Conservation (phyloP, 2,888 invertebrate genomes). For the Ophioninae sp. region DNA sequence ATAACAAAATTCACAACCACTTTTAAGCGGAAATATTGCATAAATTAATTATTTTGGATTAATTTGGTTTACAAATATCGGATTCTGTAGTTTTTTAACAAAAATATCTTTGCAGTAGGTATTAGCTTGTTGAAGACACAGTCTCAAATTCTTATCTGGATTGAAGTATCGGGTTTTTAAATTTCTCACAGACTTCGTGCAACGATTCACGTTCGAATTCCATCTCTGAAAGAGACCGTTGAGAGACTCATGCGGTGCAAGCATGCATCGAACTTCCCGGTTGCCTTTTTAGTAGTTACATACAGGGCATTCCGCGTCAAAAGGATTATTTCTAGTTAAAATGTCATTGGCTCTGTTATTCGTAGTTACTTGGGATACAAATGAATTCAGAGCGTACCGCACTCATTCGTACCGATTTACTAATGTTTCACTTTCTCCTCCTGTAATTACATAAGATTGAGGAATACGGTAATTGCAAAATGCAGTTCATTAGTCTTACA, state of each 20-base stretch:
- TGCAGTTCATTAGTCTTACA: no score
- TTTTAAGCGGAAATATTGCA: no score
- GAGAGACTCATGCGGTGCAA: constrained; percentile 3
- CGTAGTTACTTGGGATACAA: neutral
- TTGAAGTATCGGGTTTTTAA: constrained; percentile 28
- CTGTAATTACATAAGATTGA: no score
- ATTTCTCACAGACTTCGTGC: constrained; percentile 21
- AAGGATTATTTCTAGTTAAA: neutral
- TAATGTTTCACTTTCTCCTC: no score
- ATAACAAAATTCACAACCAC: no score
- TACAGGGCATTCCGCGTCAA: neutral
- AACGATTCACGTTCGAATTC: constrained; percentile 21
- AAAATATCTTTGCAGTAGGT: neutral
- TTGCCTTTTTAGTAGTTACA: constrained; percentile 22
- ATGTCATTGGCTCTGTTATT: neutral
- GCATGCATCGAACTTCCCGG: constrained; percentile 39
- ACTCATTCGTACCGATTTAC: no score
- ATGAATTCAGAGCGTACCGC: neutral
- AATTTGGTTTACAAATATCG: no score
- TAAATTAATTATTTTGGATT: no score
- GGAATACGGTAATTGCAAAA: no score
- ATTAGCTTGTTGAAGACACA: constrained; percentile 38
- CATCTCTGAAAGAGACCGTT: constrained; percentile 11
- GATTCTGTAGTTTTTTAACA: no score
- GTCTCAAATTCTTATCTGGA: constrained; percentile 28